phyloP scores from a whole-genome alignment of 2,113 vertebrate genomes.

The Oreochromis tanganicae region DNA sequence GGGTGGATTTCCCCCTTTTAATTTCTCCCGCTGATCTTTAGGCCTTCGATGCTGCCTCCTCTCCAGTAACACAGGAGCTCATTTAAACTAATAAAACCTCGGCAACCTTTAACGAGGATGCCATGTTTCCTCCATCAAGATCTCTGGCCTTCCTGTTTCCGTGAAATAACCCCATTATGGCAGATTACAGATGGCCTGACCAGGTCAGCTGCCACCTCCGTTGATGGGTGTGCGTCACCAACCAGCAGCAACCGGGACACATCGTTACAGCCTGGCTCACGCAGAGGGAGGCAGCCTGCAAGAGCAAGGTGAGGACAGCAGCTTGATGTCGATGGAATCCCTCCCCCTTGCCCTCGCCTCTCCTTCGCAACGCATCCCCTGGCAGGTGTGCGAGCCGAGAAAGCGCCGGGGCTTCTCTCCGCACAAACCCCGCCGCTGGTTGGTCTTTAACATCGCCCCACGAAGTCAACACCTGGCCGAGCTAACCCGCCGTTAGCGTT shows the following conservation, averaged over 20 bases:
- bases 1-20: neutral
- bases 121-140: neutral
- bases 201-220: neutral
- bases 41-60: slow-evolving; percentile 7
- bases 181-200: neutral
- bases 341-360: neutral
- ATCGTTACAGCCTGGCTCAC: neutral
- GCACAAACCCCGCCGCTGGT: neutral
- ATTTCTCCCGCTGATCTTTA: neutral
- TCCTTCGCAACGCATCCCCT: neutral
- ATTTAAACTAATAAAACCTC: neutral
- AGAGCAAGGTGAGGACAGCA: neutral
- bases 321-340: neutral
- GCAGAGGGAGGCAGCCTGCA: neutral
- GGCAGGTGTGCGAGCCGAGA: slow-evolving; percentile 32
- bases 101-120: neutral
- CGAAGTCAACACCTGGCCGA: neutral
- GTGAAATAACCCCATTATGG: neutral
- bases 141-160: neutral
- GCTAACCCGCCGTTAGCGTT: neutral
- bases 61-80: neutral
- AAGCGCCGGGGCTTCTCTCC: neutral
- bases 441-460: neutral
- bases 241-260: neutral
- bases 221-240: slow-evolving; percentile 26